Evolutionary conservation across 2,888 invertebrate species (phyloP), one percentile per base, ranked within the genome.

Genomic region (Laspeyria flexula): DNA sequence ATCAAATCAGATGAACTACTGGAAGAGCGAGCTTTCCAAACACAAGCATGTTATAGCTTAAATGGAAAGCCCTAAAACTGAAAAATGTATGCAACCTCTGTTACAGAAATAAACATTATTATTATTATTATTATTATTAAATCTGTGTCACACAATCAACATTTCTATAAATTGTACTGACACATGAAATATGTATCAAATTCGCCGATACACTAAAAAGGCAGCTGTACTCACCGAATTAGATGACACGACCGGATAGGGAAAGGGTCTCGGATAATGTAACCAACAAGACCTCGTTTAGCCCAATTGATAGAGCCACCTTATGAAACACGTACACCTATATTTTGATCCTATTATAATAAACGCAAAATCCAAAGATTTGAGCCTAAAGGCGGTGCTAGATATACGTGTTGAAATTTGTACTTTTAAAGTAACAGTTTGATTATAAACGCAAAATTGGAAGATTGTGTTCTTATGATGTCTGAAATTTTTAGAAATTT

Each of bases 341-440:
- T 35, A 21, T 34, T 35, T 11, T 13, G 18, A 25, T n/a, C 13
- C 29, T 29, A 29, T 41, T 35, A 41, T 41, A 47, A 41, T 47
- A 41, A 41, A 41, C 29, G 29, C 29, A 35, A 47, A 47, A 41
- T 23, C 7, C 18, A 13, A 40, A 46, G 40, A 34, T 40, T 40
- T 16, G 11, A 16, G 7, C 0, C 0, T 34, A 13, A 46, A 13
- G 34, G 10, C 3, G 10, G 16, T 11, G n/a, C 0, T 34, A 27
- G 40, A 34, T 16, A 9, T 43, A 21, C n/a, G 7, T 0, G 12
- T 5, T 3, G n/a, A 18, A 18, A 18, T 18, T 18, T 18, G 2
- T 18, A 18, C 5, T 3, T 18, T 18, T 18, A n/a, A n/a, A n/a
- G n/a, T n/a, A n/a, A n/a, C n/a, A n/a, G n/a, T n/a, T n/a, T n/a